Evolutionary conservation across 2,888 invertebrate species (phyloP).

Genomic region (Calameuta pallipes): DNA sequence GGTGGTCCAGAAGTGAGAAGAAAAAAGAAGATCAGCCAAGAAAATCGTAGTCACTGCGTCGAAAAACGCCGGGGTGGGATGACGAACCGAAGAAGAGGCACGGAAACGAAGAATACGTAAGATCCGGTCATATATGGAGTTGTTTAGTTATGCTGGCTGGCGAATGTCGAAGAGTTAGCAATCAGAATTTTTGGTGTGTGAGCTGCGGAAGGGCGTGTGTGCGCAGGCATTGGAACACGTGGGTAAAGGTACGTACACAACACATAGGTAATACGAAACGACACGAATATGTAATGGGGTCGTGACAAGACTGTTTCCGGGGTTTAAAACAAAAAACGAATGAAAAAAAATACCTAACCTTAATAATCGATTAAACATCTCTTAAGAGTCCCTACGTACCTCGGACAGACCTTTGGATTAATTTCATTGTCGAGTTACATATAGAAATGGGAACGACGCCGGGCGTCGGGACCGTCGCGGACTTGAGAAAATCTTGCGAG

Average conservation of each 20-base stretch:
- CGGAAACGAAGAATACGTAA: background rate
- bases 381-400: background rate
- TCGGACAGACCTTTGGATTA: background rate
- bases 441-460: background rate
- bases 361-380: background rate
- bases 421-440: background rate
- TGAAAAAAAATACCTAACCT: background rate
- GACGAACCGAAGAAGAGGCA: background rate
- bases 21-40: conserved; percentile 5
- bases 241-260: conserved; percentile 35
- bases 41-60: background rate
- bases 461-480: background rate
- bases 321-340: background rate
- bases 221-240: conserved; percentile 17
- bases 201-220: background rate
- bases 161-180: conserved; percentile 1
- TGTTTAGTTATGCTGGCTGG: background rate
- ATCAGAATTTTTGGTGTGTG: conserved; percentile 28
- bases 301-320: conserved; percentile 9
- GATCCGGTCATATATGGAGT: background rate
- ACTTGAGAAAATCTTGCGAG: background rate
- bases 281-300: conserved; percentile 31
- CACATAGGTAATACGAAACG: conserved; percentile 11
- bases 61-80: background rate
- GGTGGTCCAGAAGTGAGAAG: background rate